phyloP scores from a whole-genome alignment of 2,113 vertebrate species.

The Phaethornis superciliosus region DNA sequence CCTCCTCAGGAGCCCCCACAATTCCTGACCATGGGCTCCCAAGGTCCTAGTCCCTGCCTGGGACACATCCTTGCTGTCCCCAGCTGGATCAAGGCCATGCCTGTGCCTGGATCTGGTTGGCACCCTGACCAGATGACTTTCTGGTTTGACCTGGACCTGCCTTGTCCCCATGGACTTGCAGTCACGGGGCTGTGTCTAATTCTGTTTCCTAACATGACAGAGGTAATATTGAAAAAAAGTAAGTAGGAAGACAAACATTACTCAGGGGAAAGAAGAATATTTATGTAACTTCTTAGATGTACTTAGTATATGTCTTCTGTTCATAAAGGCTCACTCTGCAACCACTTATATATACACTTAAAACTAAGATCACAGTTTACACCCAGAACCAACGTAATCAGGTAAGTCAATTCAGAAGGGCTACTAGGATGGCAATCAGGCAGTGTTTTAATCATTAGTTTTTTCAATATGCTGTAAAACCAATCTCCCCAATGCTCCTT shows the following conservation, averaged over 20 bases:
- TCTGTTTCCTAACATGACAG: neutral
- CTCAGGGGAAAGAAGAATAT: neutral
- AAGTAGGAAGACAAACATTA: neutral
- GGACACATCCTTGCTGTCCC: rapidly evolving
- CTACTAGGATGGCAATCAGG: neutral
- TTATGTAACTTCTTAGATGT: neutral
- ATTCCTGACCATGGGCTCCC: neutral
- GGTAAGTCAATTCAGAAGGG: neutral
- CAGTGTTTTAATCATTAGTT: neutral
- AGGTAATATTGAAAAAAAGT: neutral
- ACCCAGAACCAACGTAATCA: neutral
- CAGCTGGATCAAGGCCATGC: neutral
- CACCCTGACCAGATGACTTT: neutral
- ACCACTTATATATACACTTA: neutral
- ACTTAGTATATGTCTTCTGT: neutral
- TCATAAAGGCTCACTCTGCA: neutral
- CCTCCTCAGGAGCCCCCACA: neutral
- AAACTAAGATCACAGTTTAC: too few relatives aligned
- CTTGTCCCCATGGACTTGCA: rapidly evolving
- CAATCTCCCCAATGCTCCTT: neutral
- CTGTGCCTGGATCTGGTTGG: neutral
- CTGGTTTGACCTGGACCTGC: neutral
- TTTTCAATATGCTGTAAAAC: neutral
- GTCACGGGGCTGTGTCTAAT: neutral
- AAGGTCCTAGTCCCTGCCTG: neutral